These are phyloP conservation scores for Trissonchulus latispiculum DNA, from an alignment of 2,888 invertebrate genomes.

Conservation along the genomic window DNA sequence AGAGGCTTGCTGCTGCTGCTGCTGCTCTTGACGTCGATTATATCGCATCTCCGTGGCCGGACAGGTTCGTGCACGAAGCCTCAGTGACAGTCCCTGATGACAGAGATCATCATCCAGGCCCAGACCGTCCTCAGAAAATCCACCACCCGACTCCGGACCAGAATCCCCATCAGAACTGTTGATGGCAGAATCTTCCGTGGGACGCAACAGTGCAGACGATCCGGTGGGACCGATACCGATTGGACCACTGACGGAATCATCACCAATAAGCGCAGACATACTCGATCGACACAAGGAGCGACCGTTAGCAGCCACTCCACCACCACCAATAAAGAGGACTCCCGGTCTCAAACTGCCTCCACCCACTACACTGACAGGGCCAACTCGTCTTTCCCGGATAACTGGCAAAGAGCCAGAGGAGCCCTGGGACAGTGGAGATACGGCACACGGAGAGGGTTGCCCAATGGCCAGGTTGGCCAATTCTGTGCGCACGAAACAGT, in stretches of 20 bases:
- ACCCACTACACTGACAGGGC: background rate
- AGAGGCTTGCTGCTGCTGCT: too few species aligned
- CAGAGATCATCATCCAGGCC: background rate
- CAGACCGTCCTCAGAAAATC: background rate
- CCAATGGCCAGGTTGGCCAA: background rate
- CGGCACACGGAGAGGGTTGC: background rate
- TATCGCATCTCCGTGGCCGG: too few species aligned
- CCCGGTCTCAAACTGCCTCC: background rate
- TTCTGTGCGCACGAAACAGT: background rate
- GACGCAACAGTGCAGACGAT: background rate
- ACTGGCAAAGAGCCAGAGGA: background rate
- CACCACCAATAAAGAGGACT: background rate
- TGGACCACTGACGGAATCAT: background rate
- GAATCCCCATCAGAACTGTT: background rate
- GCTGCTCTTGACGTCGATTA: too few species aligned
- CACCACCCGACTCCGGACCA: background rate
- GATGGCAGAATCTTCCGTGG: background rate
- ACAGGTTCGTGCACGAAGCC: too few species aligned
- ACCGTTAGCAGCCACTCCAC: background rate
- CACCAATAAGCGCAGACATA: too few species aligned
- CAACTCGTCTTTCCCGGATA: background rate
- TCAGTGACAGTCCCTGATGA: too few species aligned
- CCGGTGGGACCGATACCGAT: background rate
- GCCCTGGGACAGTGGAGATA: background rate
- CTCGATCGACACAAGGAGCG: too few species aligned